Base-by-base conservation (phyloP, 2,113 vertebrate species). In the Ochotona curzoniae region DNA sequence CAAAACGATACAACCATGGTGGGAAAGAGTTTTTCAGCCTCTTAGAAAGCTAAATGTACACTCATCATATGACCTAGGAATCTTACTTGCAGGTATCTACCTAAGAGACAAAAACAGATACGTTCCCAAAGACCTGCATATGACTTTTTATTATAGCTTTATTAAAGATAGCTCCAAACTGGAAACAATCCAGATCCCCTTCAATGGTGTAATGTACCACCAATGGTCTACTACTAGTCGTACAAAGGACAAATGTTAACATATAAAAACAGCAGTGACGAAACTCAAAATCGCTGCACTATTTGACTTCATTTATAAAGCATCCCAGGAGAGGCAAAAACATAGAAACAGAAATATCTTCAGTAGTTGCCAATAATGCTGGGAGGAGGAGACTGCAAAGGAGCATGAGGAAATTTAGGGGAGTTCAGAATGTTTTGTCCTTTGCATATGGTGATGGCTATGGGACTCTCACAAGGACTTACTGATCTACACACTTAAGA, bases 131-230 rank as follows among this genome's bases (percentile, higher is more conserved):
- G 38, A 79, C 44, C 78, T 83, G 69, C 20, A 88, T 6, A 30
- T 38, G 8, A 64, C 25, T 64, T 84, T 69, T 80, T 63, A 66
- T 8, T 64, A 71, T 5, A 70, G 60, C 28, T 83, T 63, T 66
- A 51, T 82, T 74, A 49, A 71, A 63, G 89, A 81, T 17, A 85
- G 74, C 70, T 23, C 73, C 79, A 69, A 80, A 81, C 9, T 85
- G 60, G 14, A 80, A 87, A 38, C 21, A 82, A 64, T 75, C 17
- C 74, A 61, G 78, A 70, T 44, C 32, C 8, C 60, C 21, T 66
- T 10, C 20, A 82, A 60, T 21, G 21, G 44, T 76, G 13, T 17
- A 82, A 85, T 1, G 38, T 86, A 35, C 30, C 57, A 75, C 78
- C 73, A 82, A 25, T 4, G 61, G 38, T 84, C 18, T 20, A 61